Conservation (phyloP, 2,888 invertebrate species). For the Diaprepes abbreviatus region DNA sequence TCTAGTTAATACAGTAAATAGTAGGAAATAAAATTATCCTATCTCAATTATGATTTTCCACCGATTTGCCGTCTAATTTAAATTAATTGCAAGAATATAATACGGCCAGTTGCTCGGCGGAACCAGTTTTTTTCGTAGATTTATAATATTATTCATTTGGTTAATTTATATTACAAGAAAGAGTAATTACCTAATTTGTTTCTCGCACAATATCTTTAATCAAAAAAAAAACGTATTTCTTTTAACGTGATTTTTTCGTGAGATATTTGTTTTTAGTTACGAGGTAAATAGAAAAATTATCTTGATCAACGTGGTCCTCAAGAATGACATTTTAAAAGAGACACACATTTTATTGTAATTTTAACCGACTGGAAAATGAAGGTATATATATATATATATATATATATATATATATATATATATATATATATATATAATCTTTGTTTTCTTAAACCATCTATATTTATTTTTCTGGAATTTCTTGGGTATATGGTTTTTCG, state of each 20-base stretch:
- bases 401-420: too few relatives aligned
- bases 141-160: background rate
- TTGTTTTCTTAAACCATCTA: too few relatives aligned
- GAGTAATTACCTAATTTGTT: background rate
- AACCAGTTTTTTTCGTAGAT: background rate
- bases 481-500: too few relatives aligned
- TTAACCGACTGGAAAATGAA: too few relatives aligned
- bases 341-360: too few relatives aligned
- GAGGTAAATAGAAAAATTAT: background rate
- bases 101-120: background rate
- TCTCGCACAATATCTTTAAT: background rate
- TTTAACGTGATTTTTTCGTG: background rate
- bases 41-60: background rate
- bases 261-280: too few relatives aligned
- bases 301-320: too few relatives aligned
- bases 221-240: background rate
- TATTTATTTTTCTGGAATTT: too few relatives aligned
- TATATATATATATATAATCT: too few relatives aligned
- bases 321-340: too few relatives aligned
- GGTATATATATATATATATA: too few relatives aligned
- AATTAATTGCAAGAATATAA: background rate
- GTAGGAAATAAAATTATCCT: background rate
- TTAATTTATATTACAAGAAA: background rate
- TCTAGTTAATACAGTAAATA: background rate
- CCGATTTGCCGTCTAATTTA: background rate